Base-by-base conservation (phyloP, 2,888 invertebrate species). In the Netelia melanura region DNA sequence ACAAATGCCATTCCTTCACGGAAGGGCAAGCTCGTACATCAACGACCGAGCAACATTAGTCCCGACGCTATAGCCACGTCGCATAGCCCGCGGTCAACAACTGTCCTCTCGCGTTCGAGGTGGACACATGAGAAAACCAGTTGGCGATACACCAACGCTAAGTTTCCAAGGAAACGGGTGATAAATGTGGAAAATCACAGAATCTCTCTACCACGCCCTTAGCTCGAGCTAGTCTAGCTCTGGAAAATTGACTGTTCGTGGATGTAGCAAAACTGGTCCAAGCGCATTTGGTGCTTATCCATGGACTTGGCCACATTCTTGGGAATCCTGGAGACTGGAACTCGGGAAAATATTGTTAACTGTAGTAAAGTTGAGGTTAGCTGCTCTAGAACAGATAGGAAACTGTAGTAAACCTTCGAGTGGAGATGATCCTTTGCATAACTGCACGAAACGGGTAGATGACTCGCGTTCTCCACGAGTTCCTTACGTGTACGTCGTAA, bases 11-110 rank as follows among this genome's bases (percentile, higher is more conserved):
- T 84, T 84, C 84, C 84, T 77, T 72, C 67, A 43, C 76, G 72
- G 30, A 77, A 72, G 81, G 48, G 61, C 76, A 84, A 77, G 67
- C 71, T 81, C 84, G 81, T 77, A 77, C 65, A 84, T 84, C 84
- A 81, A 67, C 80, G 77, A 62, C 72, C 43, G 76, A 70, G 44
- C 62, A 81, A 84, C 84, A 84, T 84, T 84, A 81, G 84, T 84
- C 81, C 72, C 77, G 84, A 77, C 84, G 71, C 81, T 30, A n/a
- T 52, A 17, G 68, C 30, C 64, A 38, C 21, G 52, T 21, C 21
- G 11, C 23, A 71, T 44, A 62, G 64, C 76, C 71, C 48, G 44
- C 67, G 72, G 81, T 68, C 23, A 74, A 81, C 76, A 84, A 84
- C 76, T 84, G 81, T 81, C 68, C 67, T 68, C 71, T 61, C 76